Evolutionary conservation across 2,797 vertebrate species (phyloP), one percentile per base, ranked within the genome.

Genomic region (Oreonectes daqikongensis): DNA sequence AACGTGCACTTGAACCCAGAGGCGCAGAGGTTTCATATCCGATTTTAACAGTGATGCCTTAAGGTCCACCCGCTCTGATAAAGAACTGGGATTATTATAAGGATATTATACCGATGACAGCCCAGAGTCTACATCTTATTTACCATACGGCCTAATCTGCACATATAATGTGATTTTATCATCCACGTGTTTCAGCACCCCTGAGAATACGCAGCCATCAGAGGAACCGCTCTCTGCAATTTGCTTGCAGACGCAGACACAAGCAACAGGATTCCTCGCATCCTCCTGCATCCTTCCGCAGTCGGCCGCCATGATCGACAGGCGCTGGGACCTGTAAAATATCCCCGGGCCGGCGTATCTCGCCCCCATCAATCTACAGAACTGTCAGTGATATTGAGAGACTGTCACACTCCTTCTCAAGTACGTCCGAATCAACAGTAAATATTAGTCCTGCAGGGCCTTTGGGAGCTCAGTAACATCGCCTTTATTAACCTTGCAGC

Each of bases 401-500:
- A 85, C 85, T 88, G 87, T 90, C 88, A 89, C 81, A 74, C 75
- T 84, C 72, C 78, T 85, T 89, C 85, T 82, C 77, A 24, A 77
- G 79, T 86, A 82, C 71, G 83, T 88, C 88, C 83, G 84, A 85
- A 90, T 90, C 86, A 88, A 88, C 88, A 83, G 88, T 85, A 84
- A 87, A 87, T 86, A 89, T 88, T 85, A 88, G 86, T 90, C 84
- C 86, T 79, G 77, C 68, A 67, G 81, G 82, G 80, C 87, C 85
- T 74, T 83, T 75, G 75, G 86, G 87, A 86, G 88, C 84, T 78
- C 77, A 78, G 82, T 85, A 85, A 88, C 80, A 87, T 86, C 82
- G 80, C 78, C 78, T 84, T 85, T 85, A 89, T 88, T 90, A 89
- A 86, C 86, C 88, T 81, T 86, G 89, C 89, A 88, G 87, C 85